Conservation (phyloP, 2,797 vertebrate genomes). For the Sebastes minor region DNA sequence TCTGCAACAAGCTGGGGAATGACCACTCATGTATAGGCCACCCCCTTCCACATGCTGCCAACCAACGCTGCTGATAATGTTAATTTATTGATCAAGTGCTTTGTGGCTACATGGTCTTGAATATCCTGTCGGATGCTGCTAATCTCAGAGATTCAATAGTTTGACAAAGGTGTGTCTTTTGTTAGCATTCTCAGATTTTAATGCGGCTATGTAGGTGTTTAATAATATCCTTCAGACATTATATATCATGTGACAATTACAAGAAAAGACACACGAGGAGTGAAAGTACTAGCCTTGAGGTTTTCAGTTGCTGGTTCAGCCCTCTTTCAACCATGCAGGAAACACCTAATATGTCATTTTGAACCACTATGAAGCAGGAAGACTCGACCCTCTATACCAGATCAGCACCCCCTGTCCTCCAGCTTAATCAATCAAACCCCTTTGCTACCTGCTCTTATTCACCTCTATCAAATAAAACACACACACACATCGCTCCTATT, state of each 20-base stretch:
- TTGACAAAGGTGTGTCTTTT: slow-evolving; percentile 21
- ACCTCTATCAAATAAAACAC: neutral
- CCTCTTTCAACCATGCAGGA: neutral
- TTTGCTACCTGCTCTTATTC: neutral
- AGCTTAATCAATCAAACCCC: neutral
- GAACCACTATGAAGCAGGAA: slow-evolving; percentile 1
- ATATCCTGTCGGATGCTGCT: neutral
- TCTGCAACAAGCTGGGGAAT: slow-evolving; percentile 19
- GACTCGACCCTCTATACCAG: neutral
- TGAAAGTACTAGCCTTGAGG: neutral
- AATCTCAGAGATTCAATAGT: neutral
- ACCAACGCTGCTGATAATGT: neutral
- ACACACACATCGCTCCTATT: neutral
- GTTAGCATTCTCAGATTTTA: neutral
- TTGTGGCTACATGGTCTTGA: neutral
- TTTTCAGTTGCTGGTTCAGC: slow-evolving; percentile 12
- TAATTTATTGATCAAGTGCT: slow-evolving; percentile 9
- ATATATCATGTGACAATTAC: neutral
- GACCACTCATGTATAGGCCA: slow-evolving; percentile 28
- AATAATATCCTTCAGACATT: neutral
- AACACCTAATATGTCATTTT: neutral
- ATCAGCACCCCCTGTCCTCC: neutral
- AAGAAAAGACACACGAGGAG: neutral
- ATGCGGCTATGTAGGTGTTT: neutral
- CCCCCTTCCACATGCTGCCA: neutral